Evolutionary conservation across 2,113 vertebrate species (phyloP), one percentile per base, ranked within the genome.

Genomic region (Ancistrus triradiatus): DNA sequence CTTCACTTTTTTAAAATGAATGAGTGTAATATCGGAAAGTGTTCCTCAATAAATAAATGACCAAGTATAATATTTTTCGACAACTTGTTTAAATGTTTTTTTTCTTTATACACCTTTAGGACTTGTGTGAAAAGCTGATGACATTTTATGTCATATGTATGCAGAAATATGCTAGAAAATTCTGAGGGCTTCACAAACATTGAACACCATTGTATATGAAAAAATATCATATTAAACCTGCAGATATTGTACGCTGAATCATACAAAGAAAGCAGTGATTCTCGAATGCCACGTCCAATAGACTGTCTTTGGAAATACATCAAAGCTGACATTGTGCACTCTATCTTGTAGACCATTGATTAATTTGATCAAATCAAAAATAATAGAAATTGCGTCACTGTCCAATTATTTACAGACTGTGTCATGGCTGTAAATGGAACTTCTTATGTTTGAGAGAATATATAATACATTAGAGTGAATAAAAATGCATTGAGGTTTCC

Each of bases 401-500:
- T 38, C 28, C 42, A 57, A 13, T 65, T 65, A 46, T 19, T 22
- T 53, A 65, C 10, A n/a, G 25, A 31, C 24, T 14, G 50, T 8
- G 6, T 8, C n/a, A 13, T 42, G 31, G 15, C 15, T 44, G 4
- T 31, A 53, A 65, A 65, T 56, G 21, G 43, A 52, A 66, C n/a
- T 18, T 10, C 10, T 24, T n/a, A 27, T 48, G 52, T 19, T 43
- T 21, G 22, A 21, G 47, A 7, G 19, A 58, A 40, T 43, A 50
- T 33, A 24, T 40, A 47, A 61, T 47, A 72, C 58, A 53, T 65
- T 56, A 66, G 24, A 28, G 19, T 43, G 48, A 50, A 47, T 55
- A 37, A 24, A 60, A 49, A 60, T 38, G 38, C 35, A 17, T 24
- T 37, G 21, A 42, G 8, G n/a, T 42, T 52, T 43, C 24, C 13